Evolutionary conservation across 37 sponge, comb jelly and placozoan genomes (phyloP), one percentile per base, ranked within the genome.

Genomic region (Spongilla lacustris): DNA sequence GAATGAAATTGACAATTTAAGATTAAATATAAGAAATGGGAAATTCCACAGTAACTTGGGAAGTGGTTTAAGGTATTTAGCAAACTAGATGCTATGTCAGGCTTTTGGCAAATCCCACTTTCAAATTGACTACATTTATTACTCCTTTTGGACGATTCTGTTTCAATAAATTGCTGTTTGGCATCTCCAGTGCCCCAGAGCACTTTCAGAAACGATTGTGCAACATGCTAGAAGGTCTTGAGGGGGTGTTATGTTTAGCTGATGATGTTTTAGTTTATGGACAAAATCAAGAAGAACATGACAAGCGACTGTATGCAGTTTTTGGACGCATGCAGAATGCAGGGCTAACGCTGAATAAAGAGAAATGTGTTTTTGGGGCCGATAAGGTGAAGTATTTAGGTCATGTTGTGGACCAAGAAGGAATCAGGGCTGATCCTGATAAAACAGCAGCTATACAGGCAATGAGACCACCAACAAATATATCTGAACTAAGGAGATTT

Each of bases 181-280:
- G 86, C 66, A 85, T 85, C 29, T 78, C 78, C 28, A 84, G 77
- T 76, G 85, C 85, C 9, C 85, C 85, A 68, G 86, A 85, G 38
- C 79, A 78, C 50, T 85, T 85, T 38, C 71, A 85, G 37, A 77
- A 77, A 26, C 27, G 79, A 30, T 77, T 85, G 79, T 46, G 30
- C 37, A 30, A 41, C 25, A 49, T 79, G 21, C 66, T 79, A n/a
- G 25, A 41, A 48, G 80, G 80, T 24, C 50, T 48, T n/a, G 66
- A 41, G 2, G 80, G 80, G 25, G 58, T 48, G n/a, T 25, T 48
- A n/a, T 79, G 70, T 33, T 30, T 48, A 23, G 41, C 41, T 24
- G 79, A 78, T 29, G 50, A 78, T 78, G 79, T 78, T 23, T 30
- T 78, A 3, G 58, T 78, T 24, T 48, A 48, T 78, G 82, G 70